These are phyloP conservation scores for Sarcophaga variegata DNA, from an alignment of 2,888 invertebrate genomes.

Conservation along the genomic window DNA sequence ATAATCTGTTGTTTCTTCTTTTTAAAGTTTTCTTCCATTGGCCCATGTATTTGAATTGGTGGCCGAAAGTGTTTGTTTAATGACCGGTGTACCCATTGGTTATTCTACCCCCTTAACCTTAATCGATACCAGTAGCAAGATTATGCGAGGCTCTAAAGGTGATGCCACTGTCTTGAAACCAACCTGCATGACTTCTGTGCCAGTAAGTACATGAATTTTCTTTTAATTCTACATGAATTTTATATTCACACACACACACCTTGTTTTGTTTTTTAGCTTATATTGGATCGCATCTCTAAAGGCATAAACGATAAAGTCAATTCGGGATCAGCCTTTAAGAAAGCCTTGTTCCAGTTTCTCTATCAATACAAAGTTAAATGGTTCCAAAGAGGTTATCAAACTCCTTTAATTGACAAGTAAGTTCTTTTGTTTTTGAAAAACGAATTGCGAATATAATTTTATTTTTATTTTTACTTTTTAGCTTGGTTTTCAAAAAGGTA, in stretches of 20 bases:
- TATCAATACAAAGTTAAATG: slow-evolving; percentile 96
- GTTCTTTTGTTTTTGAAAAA: slow-evolving; percentile 41
- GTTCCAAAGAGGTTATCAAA: slow-evolving; percentile 91
- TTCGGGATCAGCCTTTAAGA: slow-evolving; percentile 89
- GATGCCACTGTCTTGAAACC: slow-evolving; percentile 96
- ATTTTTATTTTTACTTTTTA: slow-evolving; percentile 57
- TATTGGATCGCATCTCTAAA: slow-evolving; percentile 98
- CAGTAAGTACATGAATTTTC: slow-evolving; percentile 84
- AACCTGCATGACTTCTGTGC: slow-evolving; percentile 97
- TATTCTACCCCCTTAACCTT: slow-evolving; percentile 98
- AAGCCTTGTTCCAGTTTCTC: slow-evolving; percentile 95
- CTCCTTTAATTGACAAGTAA: slow-evolving; percentile 88
- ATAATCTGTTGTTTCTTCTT: neutral
- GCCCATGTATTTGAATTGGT: slow-evolving; percentile 98
- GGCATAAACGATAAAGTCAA: slow-evolving; percentile 97
- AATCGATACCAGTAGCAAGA: slow-evolving; percentile 96
- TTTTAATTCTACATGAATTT: too few species aligned
- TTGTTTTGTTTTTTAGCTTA: slow-evolving; percentile 85
- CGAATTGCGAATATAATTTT: neutral
- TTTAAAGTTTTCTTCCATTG: slow-evolving; percentile 91
- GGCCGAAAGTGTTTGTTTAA: slow-evolving; percentile 92
- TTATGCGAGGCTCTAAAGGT: slow-evolving; percentile 96
- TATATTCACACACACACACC: neutral
- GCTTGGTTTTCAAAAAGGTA: slow-evolving; percentile 81
- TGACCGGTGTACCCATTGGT: slow-evolving; percentile 95